Conservation (phyloP, 1,140 invertebrate species). For the Globodera rostochiensis region DNA sequence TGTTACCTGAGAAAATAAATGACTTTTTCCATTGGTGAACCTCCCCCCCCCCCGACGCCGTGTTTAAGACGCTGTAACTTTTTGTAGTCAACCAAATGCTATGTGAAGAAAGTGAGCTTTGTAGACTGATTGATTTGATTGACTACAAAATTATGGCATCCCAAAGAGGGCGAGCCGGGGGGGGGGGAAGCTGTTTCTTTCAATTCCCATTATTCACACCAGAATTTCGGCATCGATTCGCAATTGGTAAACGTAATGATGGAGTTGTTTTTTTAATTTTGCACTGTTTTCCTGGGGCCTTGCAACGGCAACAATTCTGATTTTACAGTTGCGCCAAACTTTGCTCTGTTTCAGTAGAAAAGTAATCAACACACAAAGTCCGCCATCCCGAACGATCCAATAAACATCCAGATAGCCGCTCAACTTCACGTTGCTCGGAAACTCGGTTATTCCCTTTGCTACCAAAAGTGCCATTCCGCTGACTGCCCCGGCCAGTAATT, state of each 20-base stretch:
- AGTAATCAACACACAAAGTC: conserved; percentile 91
- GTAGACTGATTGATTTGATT: too few relatives aligned
- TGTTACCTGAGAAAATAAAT: conserved; percentile 36
- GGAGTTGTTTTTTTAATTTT: conserved; percentile 98
- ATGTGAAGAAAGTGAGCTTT: too few relatives aligned
- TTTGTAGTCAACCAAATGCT: too few relatives aligned
- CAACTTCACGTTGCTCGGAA: conserved; percentile 53
- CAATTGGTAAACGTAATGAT: conserved; percentile 94
- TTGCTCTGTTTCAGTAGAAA: conserved; percentile 90
- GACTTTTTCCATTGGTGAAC: too few relatives aligned
- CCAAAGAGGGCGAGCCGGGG: too few relatives aligned
- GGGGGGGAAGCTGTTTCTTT: too few relatives aligned
- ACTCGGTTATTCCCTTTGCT: conserved; percentile 61
- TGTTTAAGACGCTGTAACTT: too few relatives aligned
- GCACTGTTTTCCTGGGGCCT: conserved; percentile 98
- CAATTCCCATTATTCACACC: conserved; percentile 26
- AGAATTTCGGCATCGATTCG: conserved; percentile 87
- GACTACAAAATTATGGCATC: too few relatives aligned
- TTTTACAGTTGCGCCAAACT: conserved; percentile 93
- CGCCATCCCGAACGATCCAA: conserved; percentile 69
- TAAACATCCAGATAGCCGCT: conserved; percentile 58
- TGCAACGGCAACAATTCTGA: conserved; percentile 97
- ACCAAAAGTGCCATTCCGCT: conserved; percentile 64
- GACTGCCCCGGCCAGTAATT: conserved; percentile 51
- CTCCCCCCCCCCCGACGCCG: too few relatives aligned